Percentiles rank a stretch among this genome's conserved stretches.
phyloP scores from a whole-genome alignment of 2,113 vertebrate species.

The Pandion haliaetus region DNA sequence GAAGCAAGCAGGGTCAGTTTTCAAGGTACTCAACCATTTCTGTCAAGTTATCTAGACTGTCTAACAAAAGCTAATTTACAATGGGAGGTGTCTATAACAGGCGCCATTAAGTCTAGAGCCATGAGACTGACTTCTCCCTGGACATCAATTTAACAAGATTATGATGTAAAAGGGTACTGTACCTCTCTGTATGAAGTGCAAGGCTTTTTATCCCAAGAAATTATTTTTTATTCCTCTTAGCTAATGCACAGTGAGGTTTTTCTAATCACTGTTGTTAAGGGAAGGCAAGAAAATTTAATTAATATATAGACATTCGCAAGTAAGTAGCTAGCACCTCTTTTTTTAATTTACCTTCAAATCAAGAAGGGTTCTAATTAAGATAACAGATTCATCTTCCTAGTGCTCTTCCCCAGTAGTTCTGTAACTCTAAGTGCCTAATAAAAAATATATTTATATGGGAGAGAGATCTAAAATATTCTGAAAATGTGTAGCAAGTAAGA shows the following conservation, averaged over 20 bases:
- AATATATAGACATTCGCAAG: not conserved
- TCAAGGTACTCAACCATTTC: conserved; percentile 55
- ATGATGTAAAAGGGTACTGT: not conserved
- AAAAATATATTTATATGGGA: not conserved
- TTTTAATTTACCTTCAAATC: not conserved
- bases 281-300: not conserved
- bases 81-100: conserved; percentile 38
- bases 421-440: not conserved
- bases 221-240: not conserved
- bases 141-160: conserved; percentile 34
- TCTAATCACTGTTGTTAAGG: not conserved
- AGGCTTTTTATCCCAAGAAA: conserved; percentile 29
- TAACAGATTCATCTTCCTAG: not conserved
- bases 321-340: not conserved
- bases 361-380: not conserved
- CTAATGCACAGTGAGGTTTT: not conserved
- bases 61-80: conserved; percentile 51
- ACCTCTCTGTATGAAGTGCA: not conserved
- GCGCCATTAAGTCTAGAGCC: conserved; percentile 70
- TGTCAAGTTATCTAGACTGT: conserved; percentile 31
- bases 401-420: not conserved
- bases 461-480: not conserved
- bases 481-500: not conserved
- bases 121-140: not conserved
- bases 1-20: conserved; percentile 44